phyloP scores from a whole-genome alignment of 2,113 vertebrate species.

The Emydura subglobosa region DNA sequence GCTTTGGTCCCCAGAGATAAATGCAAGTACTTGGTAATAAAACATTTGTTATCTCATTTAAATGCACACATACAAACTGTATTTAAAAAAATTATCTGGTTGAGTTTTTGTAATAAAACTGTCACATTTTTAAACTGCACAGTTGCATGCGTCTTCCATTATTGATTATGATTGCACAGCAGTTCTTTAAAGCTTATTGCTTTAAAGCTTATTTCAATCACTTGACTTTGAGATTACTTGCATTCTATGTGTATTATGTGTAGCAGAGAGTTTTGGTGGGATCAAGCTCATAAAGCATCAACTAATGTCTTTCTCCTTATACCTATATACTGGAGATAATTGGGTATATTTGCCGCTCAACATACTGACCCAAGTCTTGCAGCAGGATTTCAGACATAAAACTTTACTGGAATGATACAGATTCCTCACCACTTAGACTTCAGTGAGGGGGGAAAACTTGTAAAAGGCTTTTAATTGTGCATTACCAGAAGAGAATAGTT shows the following conservation, averaged over 20 bases:
- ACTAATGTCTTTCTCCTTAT: background rate
- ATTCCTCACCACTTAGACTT: background rate
- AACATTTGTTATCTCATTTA: background rate
- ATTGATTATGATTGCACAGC: background rate
- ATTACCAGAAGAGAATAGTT: background rate
- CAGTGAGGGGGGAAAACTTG: background rate
- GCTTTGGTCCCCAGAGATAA: background rate
- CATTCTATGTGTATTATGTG: background rate
- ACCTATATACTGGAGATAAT: background rate
- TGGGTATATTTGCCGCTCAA: background rate
- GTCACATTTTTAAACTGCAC: background rate
- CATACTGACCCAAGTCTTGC: background rate
- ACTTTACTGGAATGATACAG: background rate
- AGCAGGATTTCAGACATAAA: background rate
- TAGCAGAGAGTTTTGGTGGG: too few relatives aligned
- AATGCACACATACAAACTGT: background rate
- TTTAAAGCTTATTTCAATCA: background rate
- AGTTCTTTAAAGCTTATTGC: background rate
- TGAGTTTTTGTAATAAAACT: background rate
- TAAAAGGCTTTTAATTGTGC: background rate
- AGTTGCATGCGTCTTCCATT: background rate
- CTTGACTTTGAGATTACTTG: background rate
- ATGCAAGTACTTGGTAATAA: background rate
- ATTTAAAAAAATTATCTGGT: background rate
- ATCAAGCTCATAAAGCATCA: background rate